These are phyloP conservation scores for Chlorocebus sabaeus DNA, from an alignment of 2,113 vertebrate species.

Conservation along the genomic window DNA sequence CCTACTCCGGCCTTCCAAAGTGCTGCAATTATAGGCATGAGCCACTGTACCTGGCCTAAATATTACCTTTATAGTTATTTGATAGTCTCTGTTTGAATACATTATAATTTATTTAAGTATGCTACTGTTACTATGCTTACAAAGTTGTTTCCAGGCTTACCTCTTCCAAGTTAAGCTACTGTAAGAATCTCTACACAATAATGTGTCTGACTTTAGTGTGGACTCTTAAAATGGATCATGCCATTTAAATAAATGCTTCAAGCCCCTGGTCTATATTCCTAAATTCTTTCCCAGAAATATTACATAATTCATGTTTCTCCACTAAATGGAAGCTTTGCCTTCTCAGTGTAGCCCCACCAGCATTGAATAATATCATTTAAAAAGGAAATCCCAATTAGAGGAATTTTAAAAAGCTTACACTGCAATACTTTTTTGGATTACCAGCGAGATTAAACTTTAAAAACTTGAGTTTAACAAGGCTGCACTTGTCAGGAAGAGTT, in stretches of 20 bases:
- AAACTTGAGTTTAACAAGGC: background rate
- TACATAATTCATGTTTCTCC: background rate
- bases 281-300: background rate
- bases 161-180: background rate
- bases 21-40: too few species aligned
- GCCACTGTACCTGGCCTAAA: too few species aligned
- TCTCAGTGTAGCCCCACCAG: background rate
- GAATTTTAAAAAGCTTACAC: background rate
- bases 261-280: background rate
- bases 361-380: background rate
- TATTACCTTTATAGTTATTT: background rate
- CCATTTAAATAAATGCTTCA: background rate
- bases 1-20: too few species aligned
- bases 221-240: background rate
- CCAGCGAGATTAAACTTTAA: background rate
- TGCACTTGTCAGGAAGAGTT: background rate
- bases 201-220: background rate
- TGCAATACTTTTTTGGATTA: background rate
- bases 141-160: background rate
- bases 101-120: background rate
- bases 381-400: background rate
- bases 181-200: background rate
- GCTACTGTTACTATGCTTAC: background rate
- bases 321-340: background rate
- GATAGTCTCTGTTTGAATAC: background rate